Conservation (phyloP, 2,888 invertebrate genomes). For the Eudemis profundana region DNA sequence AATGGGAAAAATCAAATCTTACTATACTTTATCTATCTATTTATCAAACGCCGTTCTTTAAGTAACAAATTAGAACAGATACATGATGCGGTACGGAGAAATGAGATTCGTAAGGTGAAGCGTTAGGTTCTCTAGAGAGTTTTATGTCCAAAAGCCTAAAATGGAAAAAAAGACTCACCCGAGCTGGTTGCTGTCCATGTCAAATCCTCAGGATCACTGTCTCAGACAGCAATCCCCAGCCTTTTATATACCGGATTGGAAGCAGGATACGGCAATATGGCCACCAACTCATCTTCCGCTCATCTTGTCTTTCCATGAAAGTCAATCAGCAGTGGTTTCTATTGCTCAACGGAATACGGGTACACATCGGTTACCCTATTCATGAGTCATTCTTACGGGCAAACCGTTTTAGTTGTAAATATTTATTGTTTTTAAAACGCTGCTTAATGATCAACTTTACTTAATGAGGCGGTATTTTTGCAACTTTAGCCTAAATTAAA, state of each 20-base stretch:
- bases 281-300: constrained; percentile 59
- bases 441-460: not conserved
- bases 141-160: no score
- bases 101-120: no score
- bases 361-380: constrained; percentile 54
- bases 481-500: not conserved
- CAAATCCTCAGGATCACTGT: constrained; percentile 46
- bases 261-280: constrained; percentile 59
- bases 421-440: not conserved
- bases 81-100: no score
- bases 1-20: no score
- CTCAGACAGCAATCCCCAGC: constrained; percentile 43
- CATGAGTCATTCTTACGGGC: constrained; percentile 30
- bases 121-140: no score
- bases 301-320: constrained; percentile 70
- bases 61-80: no score
- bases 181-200: constrained; percentile 5
- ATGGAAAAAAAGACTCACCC: constrained; percentile 14
- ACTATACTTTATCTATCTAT: no score
- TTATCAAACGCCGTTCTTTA: no score
- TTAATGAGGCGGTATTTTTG: constrained; percentile 4
- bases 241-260: constrained; percentile 60
- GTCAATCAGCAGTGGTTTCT: constrained; percentile 72
- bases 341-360: constrained; percentile 65
- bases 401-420: constrained; percentile 2